Conservation (phyloP, 2,797 vertebrate genomes). For the Psittacula echo region DNA sequence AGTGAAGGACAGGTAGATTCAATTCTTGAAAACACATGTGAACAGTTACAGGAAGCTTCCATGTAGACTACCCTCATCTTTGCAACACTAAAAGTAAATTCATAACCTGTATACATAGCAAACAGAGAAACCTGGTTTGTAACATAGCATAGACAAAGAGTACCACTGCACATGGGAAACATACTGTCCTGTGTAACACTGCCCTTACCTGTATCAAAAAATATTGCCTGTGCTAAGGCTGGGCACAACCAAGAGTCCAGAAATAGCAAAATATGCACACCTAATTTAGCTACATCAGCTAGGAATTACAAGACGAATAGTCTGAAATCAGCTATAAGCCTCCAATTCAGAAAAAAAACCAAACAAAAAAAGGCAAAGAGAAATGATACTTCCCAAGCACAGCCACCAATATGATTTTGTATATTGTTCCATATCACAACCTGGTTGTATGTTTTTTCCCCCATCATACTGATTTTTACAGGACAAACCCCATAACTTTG, state of each 20-base stretch:
- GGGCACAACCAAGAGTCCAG: background rate
- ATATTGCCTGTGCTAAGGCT: background rate
- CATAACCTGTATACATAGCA: background rate
- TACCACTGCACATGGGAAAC: accelerated
- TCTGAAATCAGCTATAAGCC: background rate
- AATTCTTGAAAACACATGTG: background rate
- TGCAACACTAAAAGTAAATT: background rate
- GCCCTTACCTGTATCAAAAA: background rate
- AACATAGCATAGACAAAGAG: background rate
- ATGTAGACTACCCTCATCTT: background rate
- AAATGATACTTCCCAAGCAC: background rate
- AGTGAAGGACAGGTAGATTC: background rate
- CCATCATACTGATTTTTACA: background rate
- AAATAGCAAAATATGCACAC: background rate
- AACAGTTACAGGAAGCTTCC: background rate
- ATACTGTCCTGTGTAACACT: accelerated
- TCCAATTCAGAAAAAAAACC: background rate
- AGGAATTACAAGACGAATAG: background rate
- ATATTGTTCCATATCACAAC: background rate
- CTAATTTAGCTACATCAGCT: background rate
- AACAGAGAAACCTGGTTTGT: background rate
- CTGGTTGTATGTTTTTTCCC: background rate
- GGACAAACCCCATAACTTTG: background rate
- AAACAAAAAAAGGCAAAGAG: background rate
- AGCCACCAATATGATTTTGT: background rate